Evolutionary conservation across 2,113 vertebrate species (phyloP).

Genomic region (Anolis sagrei): DNA sequence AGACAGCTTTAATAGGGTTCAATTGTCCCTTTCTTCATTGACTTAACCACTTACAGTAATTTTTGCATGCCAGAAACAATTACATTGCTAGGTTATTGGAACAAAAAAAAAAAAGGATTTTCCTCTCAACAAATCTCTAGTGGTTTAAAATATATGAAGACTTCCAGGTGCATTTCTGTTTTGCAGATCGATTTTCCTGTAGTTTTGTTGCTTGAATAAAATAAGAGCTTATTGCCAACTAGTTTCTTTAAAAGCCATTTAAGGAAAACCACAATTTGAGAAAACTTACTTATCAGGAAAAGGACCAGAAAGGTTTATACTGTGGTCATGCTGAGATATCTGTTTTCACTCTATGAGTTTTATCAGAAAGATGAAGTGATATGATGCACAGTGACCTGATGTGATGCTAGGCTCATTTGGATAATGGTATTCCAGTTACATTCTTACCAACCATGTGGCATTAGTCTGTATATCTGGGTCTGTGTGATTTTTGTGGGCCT

Average conservation of each 20-base stretch:
- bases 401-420: not conserved
- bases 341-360: not conserved
- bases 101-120: not conserved
- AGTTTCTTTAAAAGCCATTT: not conserved
- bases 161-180: not conserved
- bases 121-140: not conserved
- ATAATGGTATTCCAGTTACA: not conserved
- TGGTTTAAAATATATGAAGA: not conserved
- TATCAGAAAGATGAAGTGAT: not conserved
- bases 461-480: not conserved
- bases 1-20: conserved; percentile 39
- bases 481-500: not conserved
- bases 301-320: not conserved
- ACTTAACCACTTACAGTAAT: conserved; percentile 33
- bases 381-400: not conserved
- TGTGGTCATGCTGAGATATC: not conserved
- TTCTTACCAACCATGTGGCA: not conserved
- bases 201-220: not conserved
- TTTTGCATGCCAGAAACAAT: conserved; percentile 37
- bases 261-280: not conserved
- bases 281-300: not conserved
- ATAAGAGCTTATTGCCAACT: not conserved
- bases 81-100: not conserved
- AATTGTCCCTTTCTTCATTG: conserved; percentile 14
- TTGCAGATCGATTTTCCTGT: not conserved